These are phyloP conservation scores for Phyllostomus discolor DNA, from an alignment of 2,113 vertebrate genomes.

Conservation along the genomic window DNA sequence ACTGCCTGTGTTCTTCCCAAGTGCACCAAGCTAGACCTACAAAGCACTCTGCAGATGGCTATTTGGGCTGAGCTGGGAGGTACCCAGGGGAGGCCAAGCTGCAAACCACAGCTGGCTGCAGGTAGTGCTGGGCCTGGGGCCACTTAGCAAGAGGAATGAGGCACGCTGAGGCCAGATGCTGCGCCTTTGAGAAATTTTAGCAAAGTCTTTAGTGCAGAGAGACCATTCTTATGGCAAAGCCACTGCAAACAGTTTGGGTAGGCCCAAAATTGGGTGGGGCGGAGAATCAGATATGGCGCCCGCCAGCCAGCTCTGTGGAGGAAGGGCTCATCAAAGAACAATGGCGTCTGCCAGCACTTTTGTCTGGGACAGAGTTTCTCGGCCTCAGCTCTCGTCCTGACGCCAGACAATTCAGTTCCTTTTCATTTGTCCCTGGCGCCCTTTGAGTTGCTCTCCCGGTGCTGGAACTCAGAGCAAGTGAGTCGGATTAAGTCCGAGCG, in stretches of 20 bases:
- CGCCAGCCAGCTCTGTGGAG: not conserved
- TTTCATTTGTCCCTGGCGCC: not conserved
- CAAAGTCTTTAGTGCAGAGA: not conserved
- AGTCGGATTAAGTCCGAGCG: not conserved
- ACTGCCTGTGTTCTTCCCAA: not conserved
- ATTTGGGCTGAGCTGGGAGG: not conserved
- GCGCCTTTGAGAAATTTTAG: not conserved
- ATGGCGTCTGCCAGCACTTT: not conserved
- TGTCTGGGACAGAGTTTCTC: not conserved
- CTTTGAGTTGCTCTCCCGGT: not conserved
- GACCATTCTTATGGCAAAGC: not conserved
- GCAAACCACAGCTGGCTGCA: not conserved
- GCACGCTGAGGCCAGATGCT: not conserved
- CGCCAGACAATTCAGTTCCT: not conserved
- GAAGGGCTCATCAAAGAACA: not conserved
- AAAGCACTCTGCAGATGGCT: not conserved
- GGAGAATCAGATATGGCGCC: not conserved
- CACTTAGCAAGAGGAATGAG: not conserved
- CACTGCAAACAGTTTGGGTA: not conserved
- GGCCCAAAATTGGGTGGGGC: not conserved
- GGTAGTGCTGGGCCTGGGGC: not conserved
- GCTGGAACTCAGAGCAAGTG: not conserved
- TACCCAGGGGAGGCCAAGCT: not conserved
- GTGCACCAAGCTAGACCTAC: not conserved
- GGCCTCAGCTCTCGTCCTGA: not conserved